Conservation (phyloP, 2,113 vertebrate genomes). For the Cottus gobio region DNA sequence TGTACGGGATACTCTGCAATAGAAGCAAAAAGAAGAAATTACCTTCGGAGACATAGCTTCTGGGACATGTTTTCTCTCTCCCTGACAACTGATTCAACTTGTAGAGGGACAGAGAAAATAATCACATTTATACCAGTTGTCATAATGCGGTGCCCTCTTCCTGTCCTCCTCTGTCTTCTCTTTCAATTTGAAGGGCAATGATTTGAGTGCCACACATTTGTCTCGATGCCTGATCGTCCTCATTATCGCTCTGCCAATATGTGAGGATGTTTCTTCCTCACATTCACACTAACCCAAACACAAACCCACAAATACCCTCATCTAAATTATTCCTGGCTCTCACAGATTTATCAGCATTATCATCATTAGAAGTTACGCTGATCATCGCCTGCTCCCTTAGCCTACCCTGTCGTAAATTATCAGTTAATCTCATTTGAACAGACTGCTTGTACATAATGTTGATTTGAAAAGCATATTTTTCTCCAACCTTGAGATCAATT, state of each 20-base stretch:
- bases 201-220: constrained; percentile 48
- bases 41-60: background rate
- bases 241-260: constrained; percentile 57
- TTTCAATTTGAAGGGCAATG: constrained; percentile 35
- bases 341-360: constrained; percentile 35
- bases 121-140: constrained; percentile 26
- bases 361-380: constrained; percentile 42
- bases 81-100: constrained; percentile 15
- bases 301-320: constrained; percentile 25
- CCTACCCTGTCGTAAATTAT: constrained; percentile 33
- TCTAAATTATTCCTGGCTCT: constrained; percentile 39
- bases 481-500: background rate
- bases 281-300: constrained; percentile 22
- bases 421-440: constrained; percentile 28
- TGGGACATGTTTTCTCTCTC: constrained; percentile 3
- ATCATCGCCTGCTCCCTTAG: constrained; percentile 25
- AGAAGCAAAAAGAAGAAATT: background rate
- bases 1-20: background rate
- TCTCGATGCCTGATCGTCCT: constrained; percentile 42
- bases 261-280: constrained; percentile 44
- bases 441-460: constrained; percentile 7
- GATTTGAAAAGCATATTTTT: constrained; percentile 24
- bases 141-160: background rate
- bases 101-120: constrained; percentile 8
- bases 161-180: constrained; percentile 1